Evolutionary conservation across 30 jellyfish, hydroid and myxozoan genomes (phyloP), one percentile per base, ranked within the genome.

Genomic region (Aurelia sp.): DNA sequence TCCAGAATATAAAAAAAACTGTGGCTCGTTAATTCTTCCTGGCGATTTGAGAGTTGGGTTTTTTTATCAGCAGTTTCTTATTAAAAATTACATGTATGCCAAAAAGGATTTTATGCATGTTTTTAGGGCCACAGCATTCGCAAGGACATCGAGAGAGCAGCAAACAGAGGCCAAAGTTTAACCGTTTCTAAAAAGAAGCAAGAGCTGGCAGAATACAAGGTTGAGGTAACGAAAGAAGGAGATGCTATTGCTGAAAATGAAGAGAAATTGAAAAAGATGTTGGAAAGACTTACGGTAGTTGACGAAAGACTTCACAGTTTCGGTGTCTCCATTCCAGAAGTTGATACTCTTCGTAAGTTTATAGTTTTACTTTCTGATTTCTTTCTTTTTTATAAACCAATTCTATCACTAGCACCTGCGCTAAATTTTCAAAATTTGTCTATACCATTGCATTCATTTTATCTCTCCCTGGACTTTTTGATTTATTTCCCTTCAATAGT

Each of bases 111-210:
- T 27, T 27, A 27, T 27, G 33, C 1, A 27, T 27, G 33, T 27
- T 27, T 27, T 27, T 47, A 82, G 92, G 51, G 60, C 50, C 72
- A 68, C 33, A 9, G 20, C 13, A 70, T 82, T 18, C 85, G 80
- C 40, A 82, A 82, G 31, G 92, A 82, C 51, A 82, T 82, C 24
- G 85, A 61, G 71, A 75, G 63, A 38, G 92, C 92, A 18, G 92
- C 92, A 16, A 59, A 72, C 31, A 82, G 40, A 58, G 92, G 92
- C 50, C 92, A 71, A 62, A 44, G 85, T 2, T 40, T 82, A 33
- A 57, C 86, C 8, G 92, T 82, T 19, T 47, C 92, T 0, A 82
- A 47, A 57, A 82, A 82, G 63, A 82, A 58, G 21, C 80, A 33
- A 18, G 92, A 82, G 30, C 80, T 68, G 0, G 80, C 58, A 58